Percentiles rank a stretch among this genome's conserved stretches.
phyloP scores from a whole-genome alignment of 2,113 vertebrate species.

The Reinhardtius hippoglossoides region DNA sequence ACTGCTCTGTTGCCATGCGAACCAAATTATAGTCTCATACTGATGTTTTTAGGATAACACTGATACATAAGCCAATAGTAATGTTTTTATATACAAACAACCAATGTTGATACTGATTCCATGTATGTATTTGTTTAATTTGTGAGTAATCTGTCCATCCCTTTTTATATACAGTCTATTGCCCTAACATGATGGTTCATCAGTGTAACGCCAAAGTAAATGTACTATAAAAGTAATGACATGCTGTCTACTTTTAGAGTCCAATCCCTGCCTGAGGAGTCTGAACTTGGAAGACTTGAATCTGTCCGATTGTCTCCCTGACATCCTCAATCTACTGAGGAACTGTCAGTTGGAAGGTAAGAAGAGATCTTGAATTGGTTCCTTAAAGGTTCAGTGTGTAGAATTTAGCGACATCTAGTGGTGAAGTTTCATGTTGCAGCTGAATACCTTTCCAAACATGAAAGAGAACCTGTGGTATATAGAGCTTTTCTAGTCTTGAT shows the following conservation, averaged over 20 bases:
- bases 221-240: background rate
- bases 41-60: too few relatives aligned
- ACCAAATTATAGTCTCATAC: too few relatives aligned
- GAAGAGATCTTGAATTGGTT: background rate
- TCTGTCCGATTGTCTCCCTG: constrained; percentile 59
- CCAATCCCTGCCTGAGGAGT: constrained; percentile 31
- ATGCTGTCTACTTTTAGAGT: constrained; percentile 38
- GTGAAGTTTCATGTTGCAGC: too few relatives aligned
- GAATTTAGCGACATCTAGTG: too few relatives aligned
- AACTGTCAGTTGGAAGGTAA: constrained; percentile 59
- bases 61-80: too few relatives aligned
- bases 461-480: too few relatives aligned
- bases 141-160: too few relatives aligned
- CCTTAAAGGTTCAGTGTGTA: too few relatives aligned
- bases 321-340: constrained; percentile 51
- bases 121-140: too few relatives aligned
- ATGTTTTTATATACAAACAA: background rate
- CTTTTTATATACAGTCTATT: background rate
- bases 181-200: background rate
- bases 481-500: too few relatives aligned
- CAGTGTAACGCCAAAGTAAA: background rate
- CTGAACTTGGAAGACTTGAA: constrained; percentile 63
- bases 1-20: too few relatives aligned
- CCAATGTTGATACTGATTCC: background rate
- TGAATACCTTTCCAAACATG: too few relatives aligned